Conservation (phyloP, 2,797 vertebrate genomes). For the Coendou prehensilis region DNA sequence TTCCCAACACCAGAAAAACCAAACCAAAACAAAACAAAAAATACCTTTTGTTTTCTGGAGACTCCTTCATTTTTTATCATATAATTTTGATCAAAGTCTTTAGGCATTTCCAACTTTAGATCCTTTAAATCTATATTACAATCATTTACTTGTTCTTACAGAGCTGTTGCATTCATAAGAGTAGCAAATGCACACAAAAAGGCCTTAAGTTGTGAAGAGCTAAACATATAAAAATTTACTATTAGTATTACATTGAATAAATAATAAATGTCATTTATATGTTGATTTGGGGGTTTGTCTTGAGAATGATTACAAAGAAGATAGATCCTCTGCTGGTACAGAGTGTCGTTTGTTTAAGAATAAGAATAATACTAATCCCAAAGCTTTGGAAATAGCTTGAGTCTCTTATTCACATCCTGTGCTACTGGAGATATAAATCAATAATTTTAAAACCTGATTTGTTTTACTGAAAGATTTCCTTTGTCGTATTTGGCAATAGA, state of each 20-base stretch:
- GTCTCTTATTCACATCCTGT: conserved; percentile 53
- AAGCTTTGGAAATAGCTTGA: conserved; percentile 40
- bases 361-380: background rate
- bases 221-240: background rate
- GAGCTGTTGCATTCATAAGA: background rate
- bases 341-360: background rate
- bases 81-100: background rate
- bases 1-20: too few relatives aligned
- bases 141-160: background rate
- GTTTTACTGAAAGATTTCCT: conserved; percentile 31
- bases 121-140: background rate
- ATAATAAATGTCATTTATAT: background rate
- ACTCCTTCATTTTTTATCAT: background rate
- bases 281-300: background rate
- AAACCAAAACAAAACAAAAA: too few relatives aligned
- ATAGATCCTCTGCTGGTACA: background rate
- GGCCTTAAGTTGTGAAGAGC: background rate
- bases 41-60: background rate
- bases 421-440: background rate
- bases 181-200: background rate
- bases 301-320: background rate
- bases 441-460: conserved; percentile 29
- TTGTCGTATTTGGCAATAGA: conserved; percentile 41
- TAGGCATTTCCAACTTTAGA: background rate
- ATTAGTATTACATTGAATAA: background rate